Evolutionary conservation across 2,888 invertebrate genomes (phyloP), one percentile per base, ranked within the genome.

Genomic region (Mesochorus sp.): DNA sequence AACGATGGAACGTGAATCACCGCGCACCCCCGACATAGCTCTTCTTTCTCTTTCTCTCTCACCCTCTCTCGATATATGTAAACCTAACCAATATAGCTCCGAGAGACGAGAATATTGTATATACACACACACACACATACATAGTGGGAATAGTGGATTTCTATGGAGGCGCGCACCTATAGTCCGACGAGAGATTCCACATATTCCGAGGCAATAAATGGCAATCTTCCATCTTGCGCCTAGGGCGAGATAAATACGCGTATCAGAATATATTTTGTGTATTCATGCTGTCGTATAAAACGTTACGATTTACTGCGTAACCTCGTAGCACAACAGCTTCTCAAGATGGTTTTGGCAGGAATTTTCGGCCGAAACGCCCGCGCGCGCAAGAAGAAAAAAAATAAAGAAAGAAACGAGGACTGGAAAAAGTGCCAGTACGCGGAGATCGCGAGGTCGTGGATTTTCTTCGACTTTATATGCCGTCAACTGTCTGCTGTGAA

Each of bases 241-340:
- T 57, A 68, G 76, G 74, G 76, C 76, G 78, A 80, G 81, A 82
- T 81, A 82, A 82, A 82, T 80, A 82, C 81, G 80, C 81, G 76
- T 81, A 82, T 82, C 82, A 82, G 79, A 82, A 81, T 82, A 82
- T 75, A 82, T 81, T 82, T 79, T 82, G 79, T 82, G 79, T 81
- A 82, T 82, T 81, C 81, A 80, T 79, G 68, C 79, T 80, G 81
- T 82, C 81, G 82, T 79, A 79, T 79, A 78, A 80, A 81, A 72
- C 64, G 53, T 57, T 19, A 72, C 55, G 78, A 82, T 82, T 80
- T 81, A 82, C 57, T 19, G 34, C 73, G 51, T 61, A n/a, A n/a
- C 31, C 49, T 42, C 61, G 61, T 51, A 39, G 61, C 21, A 66
- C 61, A 75, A 66, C 78, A 75, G 71, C 78, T 71, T 75, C 75